Conservation (phyloP, 92 coral and sea anemone species). For the Galaxea fascicularis region DNA sequence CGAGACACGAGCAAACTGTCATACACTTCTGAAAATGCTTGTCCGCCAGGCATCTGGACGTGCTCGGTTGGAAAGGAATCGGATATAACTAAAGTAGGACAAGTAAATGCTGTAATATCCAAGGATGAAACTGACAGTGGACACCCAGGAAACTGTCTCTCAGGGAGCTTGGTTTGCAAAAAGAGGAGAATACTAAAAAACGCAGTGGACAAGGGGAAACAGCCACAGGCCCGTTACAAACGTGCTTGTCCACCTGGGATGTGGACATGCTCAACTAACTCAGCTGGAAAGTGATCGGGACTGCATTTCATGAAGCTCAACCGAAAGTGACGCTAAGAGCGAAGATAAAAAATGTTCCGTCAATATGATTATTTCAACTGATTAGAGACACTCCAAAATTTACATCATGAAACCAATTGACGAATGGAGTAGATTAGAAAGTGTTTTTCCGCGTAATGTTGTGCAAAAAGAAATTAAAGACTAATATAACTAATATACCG, state of each 20-base stretch:
- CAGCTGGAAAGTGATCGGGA: background rate
- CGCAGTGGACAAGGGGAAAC: background rate
- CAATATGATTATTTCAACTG: too few relatives aligned
- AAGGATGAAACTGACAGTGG: background rate
- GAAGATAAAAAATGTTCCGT: too few relatives aligned
- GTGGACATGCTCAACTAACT: conserved; percentile 32
- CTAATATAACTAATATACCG: too few relatives aligned
- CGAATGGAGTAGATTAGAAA: too few relatives aligned
- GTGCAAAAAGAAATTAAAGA: too few relatives aligned
- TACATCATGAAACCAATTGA: too few relatives aligned
- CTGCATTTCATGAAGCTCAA: too few relatives aligned
- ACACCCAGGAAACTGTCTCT: background rate
- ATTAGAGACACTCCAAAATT: too few relatives aligned
- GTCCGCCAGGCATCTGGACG: conserved; percentile 4
- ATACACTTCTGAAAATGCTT: background rate
- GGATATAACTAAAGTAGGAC: too few relatives aligned
- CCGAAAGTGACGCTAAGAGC: too few relatives aligned
- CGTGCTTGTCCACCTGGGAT: background rate
- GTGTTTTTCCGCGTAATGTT: too few relatives aligned
- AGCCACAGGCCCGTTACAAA: too few relatives aligned
- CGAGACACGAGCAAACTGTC: background rate
- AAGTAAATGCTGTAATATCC: background rate
- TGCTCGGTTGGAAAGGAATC: background rate
- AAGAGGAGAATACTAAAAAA: background rate
- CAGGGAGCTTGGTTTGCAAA: background rate